These are phyloP conservation scores for Chascanopsetta lugubris DNA, from an alignment of 2,113 vertebrate species.

Conservation along the genomic window DNA sequence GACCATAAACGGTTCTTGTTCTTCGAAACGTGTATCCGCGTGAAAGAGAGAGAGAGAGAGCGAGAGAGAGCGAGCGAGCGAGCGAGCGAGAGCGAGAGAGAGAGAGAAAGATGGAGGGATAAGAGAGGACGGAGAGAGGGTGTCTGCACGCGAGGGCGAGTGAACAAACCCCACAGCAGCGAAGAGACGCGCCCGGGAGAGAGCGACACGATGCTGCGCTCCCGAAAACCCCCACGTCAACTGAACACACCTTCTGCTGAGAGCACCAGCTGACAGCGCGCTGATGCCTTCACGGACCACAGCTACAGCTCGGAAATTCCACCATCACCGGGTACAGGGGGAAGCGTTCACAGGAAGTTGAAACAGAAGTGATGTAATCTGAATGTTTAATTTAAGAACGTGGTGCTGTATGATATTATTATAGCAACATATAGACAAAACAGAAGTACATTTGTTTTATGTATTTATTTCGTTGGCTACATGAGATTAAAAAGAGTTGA, in stretches of 20 bases:
- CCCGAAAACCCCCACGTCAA: constrained; percentile 63
- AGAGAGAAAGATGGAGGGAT: neutral
- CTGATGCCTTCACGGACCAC: constrained; percentile 52
- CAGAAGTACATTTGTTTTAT: too few relatives aligned
- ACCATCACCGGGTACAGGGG: neutral
- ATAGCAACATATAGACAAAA: too few relatives aligned
- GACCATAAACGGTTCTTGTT: constrained; percentile 80
- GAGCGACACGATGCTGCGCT: constrained; percentile 39
- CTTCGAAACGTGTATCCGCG: constrained; percentile 69
- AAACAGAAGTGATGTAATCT: too few relatives aligned
- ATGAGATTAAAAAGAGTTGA: too few relatives aligned
- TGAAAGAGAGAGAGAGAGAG: constrained; percentile 21
- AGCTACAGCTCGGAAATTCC: neutral
- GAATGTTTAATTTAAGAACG: too few relatives aligned
- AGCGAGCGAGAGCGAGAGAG: neutral
- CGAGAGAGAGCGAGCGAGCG: neutral
- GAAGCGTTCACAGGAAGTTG: neutral
- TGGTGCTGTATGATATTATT: too few relatives aligned
- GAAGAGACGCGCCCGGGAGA: constrained; percentile 27
- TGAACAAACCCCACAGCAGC: constrained; percentile 12
- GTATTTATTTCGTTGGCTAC: too few relatives aligned
- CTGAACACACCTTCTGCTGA: constrained; percentile 71
- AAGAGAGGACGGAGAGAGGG: neutral
- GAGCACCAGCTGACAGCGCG: constrained; percentile 53
- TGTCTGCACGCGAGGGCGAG: neutral